Conservation (phyloP, 2,113 vertebrate species). For the Leucoraja erinaceus region DNA sequence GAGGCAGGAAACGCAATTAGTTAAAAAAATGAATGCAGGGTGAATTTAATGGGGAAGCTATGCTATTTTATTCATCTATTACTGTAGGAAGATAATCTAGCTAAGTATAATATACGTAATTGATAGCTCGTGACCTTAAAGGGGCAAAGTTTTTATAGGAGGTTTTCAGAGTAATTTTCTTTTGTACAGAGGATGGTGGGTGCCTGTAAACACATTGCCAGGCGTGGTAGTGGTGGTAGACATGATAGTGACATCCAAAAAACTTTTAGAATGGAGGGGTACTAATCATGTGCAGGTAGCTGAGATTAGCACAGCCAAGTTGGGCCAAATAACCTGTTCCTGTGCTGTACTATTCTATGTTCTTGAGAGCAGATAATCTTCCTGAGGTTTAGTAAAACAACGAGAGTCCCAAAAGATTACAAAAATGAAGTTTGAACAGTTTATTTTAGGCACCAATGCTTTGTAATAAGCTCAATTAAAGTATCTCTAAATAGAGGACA, state of each 20-base stretch:
- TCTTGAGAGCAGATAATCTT: not conserved
- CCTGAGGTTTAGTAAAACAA: not conserved
- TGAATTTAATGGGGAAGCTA: not conserved
- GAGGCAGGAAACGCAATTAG: not conserved
- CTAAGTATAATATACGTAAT: not conserved
- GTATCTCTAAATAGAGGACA: not conserved
- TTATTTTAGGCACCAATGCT: not conserved
- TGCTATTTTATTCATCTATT: not conserved
- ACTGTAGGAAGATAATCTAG: no score
- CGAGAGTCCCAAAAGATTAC: not conserved
- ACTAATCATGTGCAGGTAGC: no score
- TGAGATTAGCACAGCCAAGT: no score
- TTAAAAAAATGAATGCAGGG: not conserved
- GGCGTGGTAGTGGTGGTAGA: no score
- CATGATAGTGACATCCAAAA: no score
- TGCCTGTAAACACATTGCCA: no score
- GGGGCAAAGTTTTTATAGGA: no score
- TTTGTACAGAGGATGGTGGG: no score
- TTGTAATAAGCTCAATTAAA: not conserved
- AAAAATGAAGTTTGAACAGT: not conserved
- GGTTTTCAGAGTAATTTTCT: no score
- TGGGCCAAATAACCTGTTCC: no score
- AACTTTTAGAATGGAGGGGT: no score
- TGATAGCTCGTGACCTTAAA: not conserved
- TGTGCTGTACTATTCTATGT: no score